A percentile compares a stretch with the other conserved stretches of the same genome.
These are phyloP conservation scores for Rapana venosa DNA, from an alignment of 2,888 invertebrate species.

Conservation along the genomic window DNA sequence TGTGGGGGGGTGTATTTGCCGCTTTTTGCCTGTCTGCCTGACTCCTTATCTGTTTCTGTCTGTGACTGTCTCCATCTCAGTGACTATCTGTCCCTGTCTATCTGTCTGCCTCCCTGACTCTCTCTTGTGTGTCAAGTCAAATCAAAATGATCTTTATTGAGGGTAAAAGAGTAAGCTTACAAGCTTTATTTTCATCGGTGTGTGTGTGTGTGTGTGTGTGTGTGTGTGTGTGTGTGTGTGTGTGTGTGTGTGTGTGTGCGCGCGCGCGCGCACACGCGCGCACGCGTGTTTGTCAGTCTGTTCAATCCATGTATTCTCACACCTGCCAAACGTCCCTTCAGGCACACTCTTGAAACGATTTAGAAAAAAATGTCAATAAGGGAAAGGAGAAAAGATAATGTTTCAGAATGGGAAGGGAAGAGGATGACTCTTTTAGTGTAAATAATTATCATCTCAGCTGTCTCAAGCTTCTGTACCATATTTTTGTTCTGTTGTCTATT, in stretches of 20 bases:
- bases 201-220: conserved; percentile 19
- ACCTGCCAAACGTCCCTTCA: not conserved
- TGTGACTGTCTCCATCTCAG: not conserved
- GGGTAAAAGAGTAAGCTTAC: not conserved
- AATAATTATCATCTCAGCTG: too few relatives aligned
- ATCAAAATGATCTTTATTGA: not conserved
- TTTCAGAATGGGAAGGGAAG: too few relatives aligned
- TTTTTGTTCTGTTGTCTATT: too few relatives aligned
- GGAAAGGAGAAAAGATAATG: too few relatives aligned
- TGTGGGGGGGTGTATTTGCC: not conserved
- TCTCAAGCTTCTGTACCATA: too few relatives aligned
- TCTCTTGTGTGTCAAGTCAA: too few relatives aligned
- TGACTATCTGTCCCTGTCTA: not conserved
- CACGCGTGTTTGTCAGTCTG: not conserved
- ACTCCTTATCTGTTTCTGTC: not conserved
- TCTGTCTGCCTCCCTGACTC: not conserved
- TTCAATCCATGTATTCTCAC: not conserved
- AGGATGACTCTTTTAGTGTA: too few relatives aligned
- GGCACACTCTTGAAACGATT: too few relatives aligned
- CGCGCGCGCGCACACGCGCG: not conserved
- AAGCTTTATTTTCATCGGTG: not conserved
- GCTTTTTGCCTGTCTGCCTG: not conserved
- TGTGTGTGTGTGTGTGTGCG: conserved; percentile 8
- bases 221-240: conserved; percentile 13
- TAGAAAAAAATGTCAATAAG: too few relatives aligned